Evolutionary conservation across 2,888 invertebrate species (phyloP).

Genomic region (Polymixis flavicincta): DNA sequence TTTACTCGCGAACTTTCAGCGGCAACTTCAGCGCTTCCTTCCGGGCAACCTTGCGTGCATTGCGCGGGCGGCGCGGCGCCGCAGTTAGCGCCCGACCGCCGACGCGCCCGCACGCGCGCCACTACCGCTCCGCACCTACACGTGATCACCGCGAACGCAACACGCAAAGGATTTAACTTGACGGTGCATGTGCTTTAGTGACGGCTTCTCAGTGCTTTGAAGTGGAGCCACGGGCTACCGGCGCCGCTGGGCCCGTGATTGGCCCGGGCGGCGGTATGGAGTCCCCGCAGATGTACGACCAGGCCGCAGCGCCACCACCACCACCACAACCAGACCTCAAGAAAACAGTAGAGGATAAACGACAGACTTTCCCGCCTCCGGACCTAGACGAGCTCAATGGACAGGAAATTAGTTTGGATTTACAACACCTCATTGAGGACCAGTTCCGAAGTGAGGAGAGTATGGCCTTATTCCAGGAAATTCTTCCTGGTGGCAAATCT

Average conservation of each 20-base stretch:
- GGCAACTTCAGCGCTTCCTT: slow-evolving; percentile 85
- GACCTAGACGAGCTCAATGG: slow-evolving; percentile 97
- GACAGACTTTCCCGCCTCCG: slow-evolving; percentile 94
- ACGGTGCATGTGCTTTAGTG: slow-evolving; percentile 86
- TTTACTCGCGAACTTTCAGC: slow-evolving; percentile 86
- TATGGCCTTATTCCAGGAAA: slow-evolving; percentile 95
- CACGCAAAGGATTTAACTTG: slow-evolving; percentile 73
- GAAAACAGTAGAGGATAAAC: slow-evolving; percentile 92
- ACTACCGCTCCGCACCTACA: slow-evolving; percentile 62
- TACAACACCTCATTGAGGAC: slow-evolving; percentile 98
- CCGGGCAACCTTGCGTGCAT: slow-evolving; percentile 83
- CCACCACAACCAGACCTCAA: slow-evolving; percentile 91
- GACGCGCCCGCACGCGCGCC: slow-evolving; percentile 80
- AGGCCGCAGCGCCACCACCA: slow-evolving; percentile 91
- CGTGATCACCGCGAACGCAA: slow-evolving; percentile 69
- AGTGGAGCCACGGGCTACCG: slow-evolving; percentile 88
- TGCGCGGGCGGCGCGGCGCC: slow-evolving; percentile 74
- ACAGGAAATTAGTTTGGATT: slow-evolving; percentile 97
- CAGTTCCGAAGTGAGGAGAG: slow-evolving; percentile 95
- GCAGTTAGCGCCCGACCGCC: slow-evolving; percentile 84
- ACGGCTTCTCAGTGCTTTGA: slow-evolving; percentile 87
- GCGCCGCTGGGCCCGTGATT: slow-evolving; percentile 86
- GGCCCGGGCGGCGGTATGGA: slow-evolving; percentile 92
- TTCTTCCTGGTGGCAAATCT: slow-evolving; percentile 92
- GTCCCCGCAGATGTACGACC: slow-evolving; percentile 97